Conservation (phyloP, 1,140 invertebrate species). For the Leptonema lineaticorne region DNA sequence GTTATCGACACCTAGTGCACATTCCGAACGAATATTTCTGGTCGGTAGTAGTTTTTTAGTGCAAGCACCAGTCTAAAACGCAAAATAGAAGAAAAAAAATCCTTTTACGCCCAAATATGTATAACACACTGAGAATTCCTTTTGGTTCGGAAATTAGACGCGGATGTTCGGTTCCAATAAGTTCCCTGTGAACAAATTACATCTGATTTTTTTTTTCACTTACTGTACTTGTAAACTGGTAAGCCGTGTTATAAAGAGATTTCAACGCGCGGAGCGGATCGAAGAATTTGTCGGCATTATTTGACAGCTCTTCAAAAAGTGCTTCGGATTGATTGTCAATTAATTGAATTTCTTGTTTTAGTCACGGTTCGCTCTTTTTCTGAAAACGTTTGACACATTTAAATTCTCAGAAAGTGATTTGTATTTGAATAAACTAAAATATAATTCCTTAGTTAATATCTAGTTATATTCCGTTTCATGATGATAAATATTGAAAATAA, state of each 20-base stretch:
- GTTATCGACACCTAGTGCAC: constrained; percentile 14
- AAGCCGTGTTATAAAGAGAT: constrained; percentile 24
- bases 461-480: too few relatives aligned
- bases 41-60: neutral
- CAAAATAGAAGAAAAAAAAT: constrained; percentile 3
- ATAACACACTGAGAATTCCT: constrained; percentile 34
- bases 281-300: constrained; percentile 40
- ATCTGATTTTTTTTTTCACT: constrained; percentile 25
- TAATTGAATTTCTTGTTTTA: constrained; percentile 39
- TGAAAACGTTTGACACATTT: too few relatives aligned
- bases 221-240: neutral
- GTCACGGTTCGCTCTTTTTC: too few relatives aligned
- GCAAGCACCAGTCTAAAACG: neutral
- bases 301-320: constrained; percentile 35
- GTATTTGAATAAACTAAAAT: too few relatives aligned
- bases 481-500: too few relatives aligned
- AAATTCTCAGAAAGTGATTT: too few relatives aligned
- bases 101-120: constrained; percentile 29
- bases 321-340: constrained; percentile 37
- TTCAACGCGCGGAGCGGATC: constrained; percentile 35
- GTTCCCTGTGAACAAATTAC: constrained; percentile 40
- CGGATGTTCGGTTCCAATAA: constrained; percentile 39
- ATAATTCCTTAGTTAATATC: too few relatives aligned
- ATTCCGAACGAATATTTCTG: constrained; percentile 13
- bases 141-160: constrained; percentile 34